These are phyloP conservation scores for Cantharis nigra DNA, from an alignment of 2,888 invertebrate genomes.

Conservation along the genomic window DNA sequence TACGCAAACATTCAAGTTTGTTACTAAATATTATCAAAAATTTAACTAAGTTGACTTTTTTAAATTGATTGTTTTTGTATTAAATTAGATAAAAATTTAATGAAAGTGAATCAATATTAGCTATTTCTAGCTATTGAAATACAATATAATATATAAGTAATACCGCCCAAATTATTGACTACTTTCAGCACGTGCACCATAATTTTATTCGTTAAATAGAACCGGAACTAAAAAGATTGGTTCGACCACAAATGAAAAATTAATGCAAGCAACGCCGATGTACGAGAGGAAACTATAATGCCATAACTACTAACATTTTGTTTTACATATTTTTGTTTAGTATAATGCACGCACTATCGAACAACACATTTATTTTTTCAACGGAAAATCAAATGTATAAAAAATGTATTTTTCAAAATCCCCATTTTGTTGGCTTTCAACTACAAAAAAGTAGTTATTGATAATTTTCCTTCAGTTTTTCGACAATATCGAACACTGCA, in stretches of 20 bases:
- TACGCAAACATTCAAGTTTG: constrained; percentile 2
- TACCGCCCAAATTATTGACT: constrained; percentile 9
- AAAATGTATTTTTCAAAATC: too few species aligned
- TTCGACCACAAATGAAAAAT: constrained; percentile 36
- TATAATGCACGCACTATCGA: not conserved
- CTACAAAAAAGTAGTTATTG: too few species aligned
- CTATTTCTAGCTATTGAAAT: not conserved
- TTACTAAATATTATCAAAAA: not conserved
- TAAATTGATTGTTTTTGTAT: not conserved
- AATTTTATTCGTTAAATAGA: constrained; percentile 20
- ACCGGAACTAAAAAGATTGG: constrained; percentile 38
- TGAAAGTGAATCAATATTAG: not conserved
- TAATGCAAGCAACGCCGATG: constrained; percentile 20
- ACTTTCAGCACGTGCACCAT: constrained; percentile 32
- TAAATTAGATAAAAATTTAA: not conserved
- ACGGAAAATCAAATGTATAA: not conserved
- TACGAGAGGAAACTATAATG: not conserved
- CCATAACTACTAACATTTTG: not conserved
- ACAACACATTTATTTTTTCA: too few species aligned
- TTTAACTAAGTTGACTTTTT: not conserved
- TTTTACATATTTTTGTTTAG: not conserved
- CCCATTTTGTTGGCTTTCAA: too few species aligned
- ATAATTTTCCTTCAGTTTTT: too few species aligned
- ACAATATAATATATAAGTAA: constrained; percentile 1
- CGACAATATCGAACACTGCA: too few species aligned